These are phyloP conservation scores for Epinotia brunnichana DNA, from an alignment of 2,888 invertebrate species.

Conservation along the genomic window DNA sequence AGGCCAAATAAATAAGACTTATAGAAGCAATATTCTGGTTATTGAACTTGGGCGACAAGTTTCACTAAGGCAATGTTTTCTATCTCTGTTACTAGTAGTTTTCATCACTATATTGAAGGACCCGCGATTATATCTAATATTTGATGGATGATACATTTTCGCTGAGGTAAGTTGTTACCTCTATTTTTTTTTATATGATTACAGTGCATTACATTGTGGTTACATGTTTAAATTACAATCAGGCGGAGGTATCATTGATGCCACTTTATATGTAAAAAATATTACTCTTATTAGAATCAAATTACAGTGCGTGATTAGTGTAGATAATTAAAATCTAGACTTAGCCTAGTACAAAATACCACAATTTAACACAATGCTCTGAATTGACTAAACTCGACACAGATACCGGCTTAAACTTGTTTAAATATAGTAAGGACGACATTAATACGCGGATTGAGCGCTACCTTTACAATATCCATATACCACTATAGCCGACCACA, in stretches of 20 bases:
- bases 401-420: slow-evolving; percentile 58
- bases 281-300: slow-evolving; percentile 23
- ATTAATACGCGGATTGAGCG: slow-evolving; percentile 63
- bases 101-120: slow-evolving; percentile 7
- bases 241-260: slow-evolving; percentile 34
- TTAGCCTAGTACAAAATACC: slow-evolving; percentile 34
- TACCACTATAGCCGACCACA: slow-evolving; percentile 56
- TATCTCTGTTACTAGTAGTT: background rate
- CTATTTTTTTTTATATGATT: slow-evolving; percentile 7
- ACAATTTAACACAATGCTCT: slow-evolving; percentile 19
- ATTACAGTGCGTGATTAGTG: slow-evolving; percentile 29
- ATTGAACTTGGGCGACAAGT: background rate
- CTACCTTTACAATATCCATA: slow-evolving; percentile 58
- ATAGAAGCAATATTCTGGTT: background rate
- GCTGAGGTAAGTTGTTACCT: background rate
- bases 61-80: slow-evolving; percentile 19
- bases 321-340: slow-evolving; percentile 35
- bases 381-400: slow-evolving; percentile 46
- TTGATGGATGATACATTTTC: background rate
- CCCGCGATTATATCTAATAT: background rate
- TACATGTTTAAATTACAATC: slow-evolving; percentile 26
- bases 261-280: slow-evolving; percentile 39
- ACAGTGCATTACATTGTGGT: slow-evolving; percentile 12
- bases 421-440: slow-evolving; percentile 50
- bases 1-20: slow-evolving; percentile 1